Evolutionary conservation across 2,113 vertebrate species (phyloP), one percentile per base, ranked within the genome.

Genomic region (Phasianus colchicus): DNA sequence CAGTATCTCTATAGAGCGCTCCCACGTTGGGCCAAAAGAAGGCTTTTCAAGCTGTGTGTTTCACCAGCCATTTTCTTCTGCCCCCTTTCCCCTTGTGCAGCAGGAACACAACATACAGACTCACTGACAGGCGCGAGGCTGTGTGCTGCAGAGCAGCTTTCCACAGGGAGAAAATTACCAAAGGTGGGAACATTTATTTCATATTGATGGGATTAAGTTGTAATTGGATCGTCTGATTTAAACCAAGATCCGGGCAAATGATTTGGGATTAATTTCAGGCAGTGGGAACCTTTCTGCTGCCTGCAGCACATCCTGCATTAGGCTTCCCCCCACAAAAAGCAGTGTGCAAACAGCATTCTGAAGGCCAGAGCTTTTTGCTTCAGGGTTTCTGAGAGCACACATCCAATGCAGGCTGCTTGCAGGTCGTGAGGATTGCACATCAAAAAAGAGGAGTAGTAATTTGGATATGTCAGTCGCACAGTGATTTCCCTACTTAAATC

Each of bases 121-220:
- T 75, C 43, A 45, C 12, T 60, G 54, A 45, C 64, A 79, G 55
- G 70, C 40, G 3, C 2, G 45, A 82, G 36, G 75, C 63, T 45
- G n/a, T 21, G 58, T 13, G 48, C 30, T 34, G 21, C 25, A 29
- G 65, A 91, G 80, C 70, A 65, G 70, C 20, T 91, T 94, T 89
- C 64, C 72, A 45, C 22, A n/a, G 8, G 0, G 5, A 40, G 36
- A 60, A 81, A 86, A 79, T 22, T 38, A 20, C 30, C 67, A 38
- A 91, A 95, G 60, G 85, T 91, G 88, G 78, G 88, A 89, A 83
- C 57, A 22, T 66, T 43, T 78, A 75, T 52, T 95, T 91, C 8
- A 0, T 67, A 64, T 27, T 43, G 82, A 74, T 63, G 45, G 50
- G 55, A 71, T 83, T 85, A 82, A 72, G 50, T 58, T 83, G 57